Evolutionary conservation across 2,888 invertebrate genomes (phyloP).

Genomic region (Meiosimyza decipiens): DNA sequence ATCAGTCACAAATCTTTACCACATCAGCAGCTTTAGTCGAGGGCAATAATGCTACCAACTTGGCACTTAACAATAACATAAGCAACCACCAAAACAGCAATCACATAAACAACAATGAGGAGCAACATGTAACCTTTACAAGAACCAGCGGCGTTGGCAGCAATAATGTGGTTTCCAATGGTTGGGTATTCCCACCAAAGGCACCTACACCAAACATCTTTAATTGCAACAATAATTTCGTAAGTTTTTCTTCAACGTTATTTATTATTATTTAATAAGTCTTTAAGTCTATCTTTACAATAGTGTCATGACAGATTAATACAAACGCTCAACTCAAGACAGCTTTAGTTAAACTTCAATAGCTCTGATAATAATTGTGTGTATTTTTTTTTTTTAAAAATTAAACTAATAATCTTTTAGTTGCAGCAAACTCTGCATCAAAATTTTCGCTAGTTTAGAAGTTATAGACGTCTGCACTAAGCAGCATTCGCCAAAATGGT

Average conservation of each 20-base stretch:
- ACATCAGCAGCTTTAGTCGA: conserved; percentile 45
- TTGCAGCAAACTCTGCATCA: no score
- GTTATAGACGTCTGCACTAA: no score
- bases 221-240: conserved; percentile 78
- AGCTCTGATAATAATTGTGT: no score
- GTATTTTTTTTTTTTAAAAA: no score
- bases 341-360: no score
- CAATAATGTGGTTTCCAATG: conserved; percentile 67
- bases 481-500: no score
- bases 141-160: conserved; percentile 56
- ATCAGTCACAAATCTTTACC: conserved; percentile 45
- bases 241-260: conserved; percentile 65
- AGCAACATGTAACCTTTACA: conserved; percentile 49
- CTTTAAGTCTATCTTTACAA: no score
- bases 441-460: no score
- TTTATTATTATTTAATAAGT: background rate
- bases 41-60: conserved; percentile 43
- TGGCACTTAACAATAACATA: conserved; percentile 42
- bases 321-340: no score
- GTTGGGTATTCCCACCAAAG: conserved; percentile 88
- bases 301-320: no score
- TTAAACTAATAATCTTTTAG: no score
- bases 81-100: conserved; percentile 30
- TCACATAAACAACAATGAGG: conserved; percentile 35
- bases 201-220: conserved; percentile 78